Evolutionary conservation across 1,140 invertebrate genomes (phyloP), one percentile per base, ranked within the genome.

Genomic region (Drosophila navojoa): DNA sequence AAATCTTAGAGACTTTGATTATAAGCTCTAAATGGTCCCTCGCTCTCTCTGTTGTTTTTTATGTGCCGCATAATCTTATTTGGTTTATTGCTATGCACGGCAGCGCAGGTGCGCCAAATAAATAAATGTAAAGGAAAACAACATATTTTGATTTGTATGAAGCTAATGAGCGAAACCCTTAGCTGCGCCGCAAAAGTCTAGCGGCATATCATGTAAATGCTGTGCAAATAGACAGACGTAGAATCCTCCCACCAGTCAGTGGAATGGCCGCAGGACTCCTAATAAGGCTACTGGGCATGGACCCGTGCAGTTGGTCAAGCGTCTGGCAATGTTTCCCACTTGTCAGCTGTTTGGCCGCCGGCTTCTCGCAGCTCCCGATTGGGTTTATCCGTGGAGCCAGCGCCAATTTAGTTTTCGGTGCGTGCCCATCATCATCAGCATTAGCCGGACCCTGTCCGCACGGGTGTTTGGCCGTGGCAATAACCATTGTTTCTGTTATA

Each of bases 351-450:
- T 76, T 79, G 68, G 76, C 68, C 76, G 69, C 25, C 19, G 71
- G 75, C 38, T 58, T 62, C 47, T 25, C 57, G 44, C 38, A 49
- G 42, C 53, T 70, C 66, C 60, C 82, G 76, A 87, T 82, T 87
- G 72, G 61, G 64, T 73, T 77, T 66, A 69, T 67, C 67, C 67
- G 62, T 61, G 49, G 49, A 54, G 76, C 58, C 61, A 69, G 77
- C 70, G 75, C 72, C 81, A 79, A 81, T 87, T 79, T 79, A 68
- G 44, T 82, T 58, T 86, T 87, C 67, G 70, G 79, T 87, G 81
- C 81, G 81, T 86, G 81, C 71, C 76, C 82, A 86, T 86, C 81
- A 86, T 86, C 81, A 86, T 86, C 82, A 86, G 82, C 82, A 86
- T 86, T 86, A 87, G 82, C 75, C 81, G 70, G 75, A 81, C 71